Base-by-base conservation (phyloP, 2,888 invertebrate species). In the Alcis repandata region DNA sequence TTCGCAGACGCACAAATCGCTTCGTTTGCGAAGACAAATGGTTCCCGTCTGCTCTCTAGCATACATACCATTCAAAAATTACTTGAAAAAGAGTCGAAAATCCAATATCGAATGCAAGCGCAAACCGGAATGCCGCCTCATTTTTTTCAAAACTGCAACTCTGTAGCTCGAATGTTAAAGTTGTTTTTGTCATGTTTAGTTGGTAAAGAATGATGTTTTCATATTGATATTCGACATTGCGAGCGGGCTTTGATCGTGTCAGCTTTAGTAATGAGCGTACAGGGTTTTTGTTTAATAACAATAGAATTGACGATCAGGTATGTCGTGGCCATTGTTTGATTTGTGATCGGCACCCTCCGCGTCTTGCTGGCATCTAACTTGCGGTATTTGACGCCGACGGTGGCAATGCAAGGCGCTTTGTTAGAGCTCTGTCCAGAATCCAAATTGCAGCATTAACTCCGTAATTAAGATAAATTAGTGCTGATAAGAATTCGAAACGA, bases 21-120 rank as follows among this genome's bases (percentile, higher is more conserved):
- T 91, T 89, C 90, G 88, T 92, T 93, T 92, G 90, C 86, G 80
- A 90, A 93, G 92, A 93, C 87, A 91, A 92, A 93, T 92, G 88
- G 86, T 79, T 74, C 70, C 83, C 79, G 87, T 84, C 87, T 87
- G 82, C 84, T 77, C 77, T 80, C 81, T 79, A 82, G 83, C 82
- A 83, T 83, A 80, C 80, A 86, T 86, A 84, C 79, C 79, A 79
- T 89, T 84, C 84, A 86, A 90, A 91, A 91, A 90, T 89, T 83
- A 86, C 86, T 82, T 72, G 78, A 81, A 88, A 89, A 89, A 85
- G 83, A 85, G 83, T 85, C 82, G 77, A 78, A 85, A 88, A 86
- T 87, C 84, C 85, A 88, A 89, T 88, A 87, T 85, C 78, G 82
- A 75, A 69, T 79, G 76, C 76, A 79, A 76, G 73, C 75, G 68